Evolutionary conservation across 2,888 invertebrate genomes (phyloP), one percentile per base, ranked within the genome.

Genomic region (Choristoneura rosaceana): DNA sequence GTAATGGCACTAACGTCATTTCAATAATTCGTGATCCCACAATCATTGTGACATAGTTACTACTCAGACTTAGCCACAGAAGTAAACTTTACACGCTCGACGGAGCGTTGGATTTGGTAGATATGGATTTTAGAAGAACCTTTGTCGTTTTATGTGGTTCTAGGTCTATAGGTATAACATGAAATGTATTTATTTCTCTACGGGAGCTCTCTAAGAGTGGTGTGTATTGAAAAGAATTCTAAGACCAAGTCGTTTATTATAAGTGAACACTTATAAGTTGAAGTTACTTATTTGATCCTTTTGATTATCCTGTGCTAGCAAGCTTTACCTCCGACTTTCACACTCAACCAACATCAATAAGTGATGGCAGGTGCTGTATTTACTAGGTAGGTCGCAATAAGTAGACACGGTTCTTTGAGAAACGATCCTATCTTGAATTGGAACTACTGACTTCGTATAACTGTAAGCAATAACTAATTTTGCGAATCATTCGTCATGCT

Each of bases 1-100:
- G 84, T 84, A 83, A 87, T 84, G 78, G 74, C 75, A 79, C 79
- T 79, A 84, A 80, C 80, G 83, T 83, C 81, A 86, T 85, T 88
- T 86, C 82, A 84, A 87, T 84, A 87, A 85, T 82, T 89, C 87
- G 85, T 87, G 88, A 88, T 86, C 81, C 81, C 77, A 73, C 76
- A 78, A 75, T 80, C 75, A 74, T 78, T 81, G 79, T 78, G 77
- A 81, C 77, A 82, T 75, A 79, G 77, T 75, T 61, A 70, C 75
- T 69, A 34, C 62, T 47, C 12, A 69, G 61, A 12, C 45, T 59
- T 58, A 34, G 41, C 12, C n/a, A 70, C 66, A 9, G 38, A 69
- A 60, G 5, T 71, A 33, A 63, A 17, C 73, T 60, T 15, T 69
- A 59, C 50, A 15, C 17, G 59, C 41, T 63, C 15, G 58, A 47